phyloP scores from a whole-genome alignment of 2,113 vertebrate species.

The Phoxinus phoxinus region DNA sequence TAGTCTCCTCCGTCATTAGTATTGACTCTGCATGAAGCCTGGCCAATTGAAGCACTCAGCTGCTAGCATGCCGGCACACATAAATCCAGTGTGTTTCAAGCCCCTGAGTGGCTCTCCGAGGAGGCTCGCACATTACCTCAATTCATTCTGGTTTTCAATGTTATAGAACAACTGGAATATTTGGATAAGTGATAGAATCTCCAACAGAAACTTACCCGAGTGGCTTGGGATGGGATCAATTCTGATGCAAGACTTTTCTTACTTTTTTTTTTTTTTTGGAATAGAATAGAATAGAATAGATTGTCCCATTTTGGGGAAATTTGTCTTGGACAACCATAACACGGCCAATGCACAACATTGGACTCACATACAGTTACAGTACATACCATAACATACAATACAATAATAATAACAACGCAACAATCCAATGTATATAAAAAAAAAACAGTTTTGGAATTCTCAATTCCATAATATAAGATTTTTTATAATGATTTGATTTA shows the following conservation, averaged over 20 bases:
- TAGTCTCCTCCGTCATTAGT: conserved; percentile 61
- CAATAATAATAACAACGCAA: too few relatives aligned
- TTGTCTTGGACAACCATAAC: too few relatives aligned
- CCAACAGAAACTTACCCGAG: not conserved
- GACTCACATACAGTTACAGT: too few relatives aligned
- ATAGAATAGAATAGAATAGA: too few relatives aligned
- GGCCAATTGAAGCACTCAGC: conserved; percentile 58
- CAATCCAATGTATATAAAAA: too few relatives aligned
- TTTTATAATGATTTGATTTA: too few relatives aligned
- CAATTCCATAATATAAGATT: too few relatives aligned
- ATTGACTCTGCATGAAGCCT: conserved; percentile 58
- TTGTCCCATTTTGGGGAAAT: too few relatives aligned
- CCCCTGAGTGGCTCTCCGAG: conserved; percentile 43
- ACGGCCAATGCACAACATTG: too few relatives aligned
- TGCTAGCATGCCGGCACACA: conserved; percentile 50
- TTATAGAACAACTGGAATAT: conserved; percentile 30
- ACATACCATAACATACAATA: too few relatives aligned
- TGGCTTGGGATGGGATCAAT: not conserved
- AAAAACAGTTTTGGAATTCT: too few relatives aligned
- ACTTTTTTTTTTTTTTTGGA: not conserved
- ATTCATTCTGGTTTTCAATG: conserved; percentile 43
- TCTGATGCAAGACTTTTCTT: not conserved
- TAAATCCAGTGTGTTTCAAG: conserved; percentile 54
- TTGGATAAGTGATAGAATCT: not conserved
- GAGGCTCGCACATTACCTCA: conserved; percentile 45